Evolutionary conservation across 2,797 vertebrate species (phyloP).

Genomic region (Sebastes alutus): DNA sequence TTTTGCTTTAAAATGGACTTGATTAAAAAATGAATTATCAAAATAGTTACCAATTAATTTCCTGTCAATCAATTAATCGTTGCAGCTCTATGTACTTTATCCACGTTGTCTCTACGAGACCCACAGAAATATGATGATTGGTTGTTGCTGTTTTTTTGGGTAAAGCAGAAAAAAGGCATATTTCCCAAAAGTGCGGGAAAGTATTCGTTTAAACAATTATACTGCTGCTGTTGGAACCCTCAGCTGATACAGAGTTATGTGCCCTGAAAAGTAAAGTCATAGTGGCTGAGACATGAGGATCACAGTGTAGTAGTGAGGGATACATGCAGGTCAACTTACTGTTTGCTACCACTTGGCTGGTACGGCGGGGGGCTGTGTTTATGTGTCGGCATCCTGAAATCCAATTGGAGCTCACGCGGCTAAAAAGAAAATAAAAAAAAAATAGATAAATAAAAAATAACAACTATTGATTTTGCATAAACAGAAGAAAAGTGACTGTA

Average conservation of each 20-base stretch:
- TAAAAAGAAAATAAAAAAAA: background rate
- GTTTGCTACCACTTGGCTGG: constrained; percentile 64
- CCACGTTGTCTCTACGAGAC: too few species aligned
- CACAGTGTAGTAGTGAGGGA: background rate
- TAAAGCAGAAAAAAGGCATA: background rate
- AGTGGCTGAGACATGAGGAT: background rate
- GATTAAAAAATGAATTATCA: background rate
- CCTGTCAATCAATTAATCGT: background rate
- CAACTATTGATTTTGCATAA: background rate
- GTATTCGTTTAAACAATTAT: background rate
- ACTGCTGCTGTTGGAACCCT: background rate
- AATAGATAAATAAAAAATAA: background rate
- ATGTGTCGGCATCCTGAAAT: constrained; percentile 77
- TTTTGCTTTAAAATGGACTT: background rate
- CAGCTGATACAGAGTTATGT: background rate
- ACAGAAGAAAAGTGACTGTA: background rate
- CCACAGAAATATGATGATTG: background rate
- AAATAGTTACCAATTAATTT: background rate
- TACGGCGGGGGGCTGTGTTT: constrained; percentile 79
- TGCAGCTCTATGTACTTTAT: background rate
- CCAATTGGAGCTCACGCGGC: background rate
- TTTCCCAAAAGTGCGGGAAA: background rate
- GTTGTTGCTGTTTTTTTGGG: background rate
- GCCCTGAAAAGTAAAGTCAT: background rate
- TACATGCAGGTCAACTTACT: constrained; percentile 53